Base-by-base conservation (phyloP, 2,113 vertebrate genomes). In the Rhineura floridana region DNA sequence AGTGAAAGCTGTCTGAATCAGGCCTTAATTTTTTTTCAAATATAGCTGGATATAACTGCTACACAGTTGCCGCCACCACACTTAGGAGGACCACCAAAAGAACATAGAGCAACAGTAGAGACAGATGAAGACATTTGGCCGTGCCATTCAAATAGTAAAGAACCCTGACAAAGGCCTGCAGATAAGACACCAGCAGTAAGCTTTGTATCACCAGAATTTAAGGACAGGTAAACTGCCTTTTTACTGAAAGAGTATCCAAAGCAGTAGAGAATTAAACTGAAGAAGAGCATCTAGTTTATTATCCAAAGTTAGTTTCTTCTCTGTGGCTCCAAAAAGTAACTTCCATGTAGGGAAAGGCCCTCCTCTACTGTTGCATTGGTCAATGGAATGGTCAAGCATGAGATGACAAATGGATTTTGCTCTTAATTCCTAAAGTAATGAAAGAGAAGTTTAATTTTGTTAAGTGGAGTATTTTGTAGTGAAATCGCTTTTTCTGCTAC, bases 401-500 rank as follows among this genome's bases (percentile, higher is more conserved):
- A 59, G 15, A 19, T 19, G 13, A 59, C 55, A 59, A 59, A 59
- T 82, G 42, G 65, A 63, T 5, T 28, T 4, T 67, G 75, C 30
- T 83, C 44, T 69, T 28, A 69, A 28, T 48, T 12, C 28, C 23
- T 28, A 11, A 44, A 81, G 4, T 36, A 50, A 15, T 0, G 55
- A 12, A 36, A 42, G 4, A 28, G 4, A 28, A 42, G 12, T 30
- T 1, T 2, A 44, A 81, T 46, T 81, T n/a, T 42, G 1, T 10
- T 23, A 77, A 88, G 19, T 75, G 55, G 28, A 23, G 8, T 25
- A 36, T 42, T n/a, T 25, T 48, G 65, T 46, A 36, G 70, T 30
- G 85, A 65, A 50, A 2, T 15, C n/a, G 3, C 1, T 23, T 82
- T 3, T 72, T 1, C 0, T 21, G 44, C 2, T 0, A 17, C 3